A percentile compares a stretch with the other conserved stretches of the same genome.
phyloP scores from a whole-genome alignment of 2,797 vertebrate genomes.

The Cryptoprocta ferox region DNA sequence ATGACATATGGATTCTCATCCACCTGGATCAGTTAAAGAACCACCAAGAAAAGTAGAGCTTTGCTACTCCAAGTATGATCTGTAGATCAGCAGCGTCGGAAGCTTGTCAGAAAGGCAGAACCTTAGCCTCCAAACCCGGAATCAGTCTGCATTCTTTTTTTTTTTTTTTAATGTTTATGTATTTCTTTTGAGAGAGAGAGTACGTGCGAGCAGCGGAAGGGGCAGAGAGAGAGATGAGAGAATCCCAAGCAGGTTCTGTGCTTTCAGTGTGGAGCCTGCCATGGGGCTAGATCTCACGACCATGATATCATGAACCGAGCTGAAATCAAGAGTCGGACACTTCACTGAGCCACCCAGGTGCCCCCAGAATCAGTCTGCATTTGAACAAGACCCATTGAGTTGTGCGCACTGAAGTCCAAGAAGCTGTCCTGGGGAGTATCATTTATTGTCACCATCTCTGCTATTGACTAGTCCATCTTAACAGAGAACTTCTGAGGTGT shows the following conservation, averaged over 20 bases:
- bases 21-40: background rate
- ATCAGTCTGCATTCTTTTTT: background rate
- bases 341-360: too few species aligned
- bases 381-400: background rate
- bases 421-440: background rate
- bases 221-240: too few species aligned
- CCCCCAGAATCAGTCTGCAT: background rate
- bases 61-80: background rate
- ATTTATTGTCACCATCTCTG: background rate
- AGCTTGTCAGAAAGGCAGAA: background rate
- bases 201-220: too few species aligned
- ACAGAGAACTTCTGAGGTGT: background rate
- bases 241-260: too few species aligned
- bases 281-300: too few species aligned
- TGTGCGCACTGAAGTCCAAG: background rate
- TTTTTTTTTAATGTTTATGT: too few species aligned
- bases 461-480: background rate
- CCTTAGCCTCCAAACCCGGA: background rate
- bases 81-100: background rate
- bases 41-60: background rate
- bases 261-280: too few species aligned
- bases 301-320: too few species aligned
- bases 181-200: too few species aligned
- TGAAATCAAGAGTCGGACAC: too few species aligned
- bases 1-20: background rate